phyloP scores from a whole-genome alignment of 2,797 vertebrate species.

The Moxostoma hubbsi region DNA sequence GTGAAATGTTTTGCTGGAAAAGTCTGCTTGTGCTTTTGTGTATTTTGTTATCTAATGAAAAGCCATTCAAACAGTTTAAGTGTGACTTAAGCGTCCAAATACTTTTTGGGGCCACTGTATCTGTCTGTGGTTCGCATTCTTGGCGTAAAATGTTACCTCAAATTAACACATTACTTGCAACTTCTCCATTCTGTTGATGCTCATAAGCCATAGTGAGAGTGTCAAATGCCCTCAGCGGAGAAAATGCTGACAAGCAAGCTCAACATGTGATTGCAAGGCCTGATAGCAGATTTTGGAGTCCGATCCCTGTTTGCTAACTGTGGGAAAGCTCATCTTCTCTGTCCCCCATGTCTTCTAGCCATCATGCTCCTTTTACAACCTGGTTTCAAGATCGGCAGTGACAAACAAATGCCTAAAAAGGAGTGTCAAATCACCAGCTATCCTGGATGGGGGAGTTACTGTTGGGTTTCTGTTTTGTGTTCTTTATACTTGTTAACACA shows the following conservation, averaged over 20 bases:
- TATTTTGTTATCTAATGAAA: too few species aligned
- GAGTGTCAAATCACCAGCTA: background rate
- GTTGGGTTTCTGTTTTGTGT: slow-evolving; percentile 55
- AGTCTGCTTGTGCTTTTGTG: too few species aligned
- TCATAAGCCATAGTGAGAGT: slow-evolving; percentile 10
- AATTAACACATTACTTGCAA: slow-evolving; percentile 29
- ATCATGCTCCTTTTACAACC: slow-evolving; percentile 29
- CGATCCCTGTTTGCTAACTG: slow-evolving; percentile 20
- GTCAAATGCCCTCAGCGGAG: slow-evolving; percentile 36
- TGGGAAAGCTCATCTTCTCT: slow-evolving; percentile 40
- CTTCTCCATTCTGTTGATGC: slow-evolving; percentile 34
- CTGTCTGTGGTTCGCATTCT: slow-evolving; percentile 13
- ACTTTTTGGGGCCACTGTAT: too few species aligned
- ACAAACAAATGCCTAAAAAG: background rate
- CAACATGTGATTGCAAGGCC: slow-evolving; percentile 30
- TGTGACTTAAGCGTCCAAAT: too few species aligned
- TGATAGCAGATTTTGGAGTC: slow-evolving; percentile 38
- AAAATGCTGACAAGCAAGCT: slow-evolving; percentile 47
- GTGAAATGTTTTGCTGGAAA: too few species aligned
- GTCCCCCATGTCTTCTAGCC: slow-evolving; percentile 40
- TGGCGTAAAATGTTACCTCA: slow-evolving; percentile 36
- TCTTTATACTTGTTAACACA: background rate
- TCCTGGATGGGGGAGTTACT: slow-evolving; percentile 1
- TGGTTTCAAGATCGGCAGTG: slow-evolving; percentile 33
- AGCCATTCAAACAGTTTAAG: too few species aligned